Conservation (phyloP, 2,888 invertebrate genomes). For the Cynaeus angustus region DNA sequence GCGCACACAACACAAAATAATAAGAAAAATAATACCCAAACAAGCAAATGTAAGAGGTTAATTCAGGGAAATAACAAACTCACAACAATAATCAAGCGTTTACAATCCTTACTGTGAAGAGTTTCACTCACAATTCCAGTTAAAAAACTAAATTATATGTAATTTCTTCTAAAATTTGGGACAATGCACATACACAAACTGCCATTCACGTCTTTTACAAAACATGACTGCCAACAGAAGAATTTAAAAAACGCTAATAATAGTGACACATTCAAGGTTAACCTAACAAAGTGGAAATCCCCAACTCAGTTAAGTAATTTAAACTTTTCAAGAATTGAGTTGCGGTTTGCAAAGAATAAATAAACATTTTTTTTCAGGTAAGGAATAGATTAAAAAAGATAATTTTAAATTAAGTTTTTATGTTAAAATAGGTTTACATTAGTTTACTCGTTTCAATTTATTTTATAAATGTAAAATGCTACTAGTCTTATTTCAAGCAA, state of each 20-base stretch:
- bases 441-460: too few relatives aligned
- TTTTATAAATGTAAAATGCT: too few relatives aligned
- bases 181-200: constrained; percentile 40
- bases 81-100: constrained; percentile 14
- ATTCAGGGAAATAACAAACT: constrained; percentile 7
- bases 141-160: constrained; percentile 32
- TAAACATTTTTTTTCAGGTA: too few relatives aligned
- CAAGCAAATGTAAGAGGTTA: constrained; percentile 6
- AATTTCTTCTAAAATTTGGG: constrained; percentile 34
- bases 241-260: not conserved
- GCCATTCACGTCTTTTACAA: constrained; percentile 40
- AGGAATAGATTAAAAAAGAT: too few relatives aligned
- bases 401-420: too few relatives aligned
- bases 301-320: not conserved
- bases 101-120: constrained; percentile 13
- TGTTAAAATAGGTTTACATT: too few relatives aligned
- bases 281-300: not conserved
- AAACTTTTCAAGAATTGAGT: too few relatives aligned
- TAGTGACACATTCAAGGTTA: not conserved
- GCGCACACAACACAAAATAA: constrained; percentile 25
- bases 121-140: constrained; percentile 41
- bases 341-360: too few relatives aligned
- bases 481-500: too few relatives aligned
- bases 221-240: constrained; percentile 13
- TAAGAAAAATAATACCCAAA: constrained; percentile 23